A percentile compares a stretch with the other conserved stretches of the same genome.
phyloP scores from a whole-genome alignment of 2,113 vertebrate species.

The Lamprologus lemairii region DNA sequence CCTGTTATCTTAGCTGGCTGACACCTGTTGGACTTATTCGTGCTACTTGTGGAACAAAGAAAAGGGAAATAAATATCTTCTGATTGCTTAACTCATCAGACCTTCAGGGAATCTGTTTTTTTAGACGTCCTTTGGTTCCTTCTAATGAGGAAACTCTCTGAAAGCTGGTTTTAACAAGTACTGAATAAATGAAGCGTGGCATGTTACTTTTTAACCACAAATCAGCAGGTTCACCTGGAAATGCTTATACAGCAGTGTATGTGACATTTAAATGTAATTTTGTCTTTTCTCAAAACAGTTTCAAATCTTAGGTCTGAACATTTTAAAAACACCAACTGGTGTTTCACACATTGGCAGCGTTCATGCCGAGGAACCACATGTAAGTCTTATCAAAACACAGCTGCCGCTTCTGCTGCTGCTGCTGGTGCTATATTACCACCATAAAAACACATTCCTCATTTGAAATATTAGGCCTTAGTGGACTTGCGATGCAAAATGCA shows the following conservation, averaged over 20 bases:
- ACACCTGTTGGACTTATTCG: background rate
- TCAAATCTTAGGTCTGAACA: background rate
- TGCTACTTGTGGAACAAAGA: background rate
- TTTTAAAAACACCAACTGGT: background rate
- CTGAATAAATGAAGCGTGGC: background rate
- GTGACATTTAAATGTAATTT: background rate
- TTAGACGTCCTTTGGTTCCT: background rate
- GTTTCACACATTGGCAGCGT: background rate
- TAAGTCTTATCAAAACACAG: conserved; percentile 37
- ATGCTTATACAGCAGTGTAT: background rate
- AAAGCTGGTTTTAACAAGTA: background rate
- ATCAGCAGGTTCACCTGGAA: background rate
- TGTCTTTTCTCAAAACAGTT: background rate
- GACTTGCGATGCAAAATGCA: background rate
- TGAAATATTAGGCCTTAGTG: background rate
- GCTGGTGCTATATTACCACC: background rate
- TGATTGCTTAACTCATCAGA: background rate
- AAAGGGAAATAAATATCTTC: background rate
- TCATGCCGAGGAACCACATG: background rate
- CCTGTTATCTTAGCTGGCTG: background rate
- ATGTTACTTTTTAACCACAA: background rate
- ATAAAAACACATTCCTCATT: background rate
- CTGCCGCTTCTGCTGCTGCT: background rate
- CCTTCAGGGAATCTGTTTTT: background rate
- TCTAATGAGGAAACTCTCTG: background rate